Conservation (phyloP, 2,888 invertebrate species). For the Leucophenga montana region DNA sequence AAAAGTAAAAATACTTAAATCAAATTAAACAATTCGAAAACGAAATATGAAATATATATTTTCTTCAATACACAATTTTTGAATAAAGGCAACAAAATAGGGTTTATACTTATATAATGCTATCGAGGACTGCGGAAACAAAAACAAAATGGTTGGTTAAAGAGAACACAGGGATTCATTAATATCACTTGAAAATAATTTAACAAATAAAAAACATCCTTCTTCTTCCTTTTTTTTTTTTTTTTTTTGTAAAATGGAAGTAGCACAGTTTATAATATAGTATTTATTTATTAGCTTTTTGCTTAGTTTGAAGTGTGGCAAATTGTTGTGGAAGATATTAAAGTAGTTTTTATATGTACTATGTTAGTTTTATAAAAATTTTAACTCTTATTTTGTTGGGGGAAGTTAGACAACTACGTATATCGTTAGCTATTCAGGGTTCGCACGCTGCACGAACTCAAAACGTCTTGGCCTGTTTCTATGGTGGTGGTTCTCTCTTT, state of each 20-base stretch:
- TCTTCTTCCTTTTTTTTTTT: slow-evolving; percentile 8
- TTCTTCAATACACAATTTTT: slow-evolving; percentile 1
- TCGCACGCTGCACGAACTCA: background rate
- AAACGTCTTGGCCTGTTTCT: slow-evolving; percentile 16
- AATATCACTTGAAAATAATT: slow-evolving; percentile 24
- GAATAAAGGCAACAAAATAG: slow-evolving; percentile 10
- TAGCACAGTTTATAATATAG: no score
- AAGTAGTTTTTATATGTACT: no score
- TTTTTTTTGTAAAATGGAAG: no score
- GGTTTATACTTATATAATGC: background rate
- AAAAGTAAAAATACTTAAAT: slow-evolving; percentile 17
- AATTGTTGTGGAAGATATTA: background rate
- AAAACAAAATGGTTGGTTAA: background rate
- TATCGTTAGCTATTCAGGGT: slow-evolving; percentile 46
- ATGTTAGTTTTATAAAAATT: no score
- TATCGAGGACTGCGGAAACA: slow-evolving; percentile 2
- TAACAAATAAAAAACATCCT: slow-evolving; percentile 13
- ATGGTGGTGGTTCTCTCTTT: slow-evolving; percentile 17
- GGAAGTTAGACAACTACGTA: slow-evolving; percentile 63
- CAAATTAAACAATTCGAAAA: slow-evolving; percentile 8
- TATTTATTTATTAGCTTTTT: background rate
- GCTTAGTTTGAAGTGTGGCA: slow-evolving; percentile 3
- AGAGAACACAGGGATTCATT: background rate
- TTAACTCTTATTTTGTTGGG: slow-evolving; percentile 44
- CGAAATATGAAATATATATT: background rate